These are phyloP conservation scores for Notodonta ziczac DNA, from an alignment of 2,888 invertebrate genomes.

Conservation along the genomic window DNA sequence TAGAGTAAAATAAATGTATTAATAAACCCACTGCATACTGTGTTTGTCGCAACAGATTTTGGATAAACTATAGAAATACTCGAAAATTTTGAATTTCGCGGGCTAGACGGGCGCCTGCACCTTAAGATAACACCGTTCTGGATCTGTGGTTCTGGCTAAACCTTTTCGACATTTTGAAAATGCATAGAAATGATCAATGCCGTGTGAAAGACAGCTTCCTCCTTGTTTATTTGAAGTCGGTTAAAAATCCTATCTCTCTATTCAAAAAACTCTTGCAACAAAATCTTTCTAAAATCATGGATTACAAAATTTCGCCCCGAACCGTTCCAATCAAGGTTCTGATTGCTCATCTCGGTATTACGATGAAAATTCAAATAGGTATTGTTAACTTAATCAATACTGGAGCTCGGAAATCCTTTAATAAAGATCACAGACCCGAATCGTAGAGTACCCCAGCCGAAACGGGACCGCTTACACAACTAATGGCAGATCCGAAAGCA, in stretches of 20 bases:
- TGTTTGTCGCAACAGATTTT: no score
- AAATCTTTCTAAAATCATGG: neutral
- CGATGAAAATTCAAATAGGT: conserved; percentile 37
- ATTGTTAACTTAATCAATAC: conserved; percentile 39
- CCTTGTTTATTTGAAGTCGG: no score
- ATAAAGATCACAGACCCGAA: conserved; percentile 39
- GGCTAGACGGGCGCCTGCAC: no score
- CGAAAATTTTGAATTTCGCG: no score
- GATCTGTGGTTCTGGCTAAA: no score
- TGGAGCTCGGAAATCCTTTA: conserved; percentile 32
- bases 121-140: no score
- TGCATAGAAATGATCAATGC: no score
- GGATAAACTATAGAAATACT: no score
- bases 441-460: conserved; percentile 27
- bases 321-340: conserved; percentile 8
- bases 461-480: conserved; percentile 39
- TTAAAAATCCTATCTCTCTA: neutral
- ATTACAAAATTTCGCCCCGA: neutral
- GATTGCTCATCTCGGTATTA: conserved; percentile 30
- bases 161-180: no score
- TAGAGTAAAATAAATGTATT: no score
- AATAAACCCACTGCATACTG: no score
- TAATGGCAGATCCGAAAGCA: conserved; percentile 56
- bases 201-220: no score
- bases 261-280: neutral